Percentiles rank a stretch among this genome's conserved stretches.
Evolutionary conservation across 2,797 vertebrate species (phyloP).

Genomic region (Lithobates sylvaticus): DNA sequence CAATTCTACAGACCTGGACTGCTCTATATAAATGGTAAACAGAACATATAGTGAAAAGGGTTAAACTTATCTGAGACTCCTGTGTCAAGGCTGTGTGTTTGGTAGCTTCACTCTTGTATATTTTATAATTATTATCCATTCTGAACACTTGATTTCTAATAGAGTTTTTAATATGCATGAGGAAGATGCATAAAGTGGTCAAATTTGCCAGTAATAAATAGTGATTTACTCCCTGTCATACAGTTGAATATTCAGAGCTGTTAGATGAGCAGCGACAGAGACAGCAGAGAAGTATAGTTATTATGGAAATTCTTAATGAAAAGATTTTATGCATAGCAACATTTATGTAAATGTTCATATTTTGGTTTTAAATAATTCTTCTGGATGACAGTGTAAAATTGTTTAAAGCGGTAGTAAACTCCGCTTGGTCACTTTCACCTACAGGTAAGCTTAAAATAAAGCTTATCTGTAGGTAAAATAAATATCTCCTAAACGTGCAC

Average conservation of each 20-base stretch:
- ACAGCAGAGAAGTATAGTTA: not conserved
- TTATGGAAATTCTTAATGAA: conserved; percentile 11
- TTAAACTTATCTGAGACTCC: not conserved
- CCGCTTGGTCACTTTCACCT: too few species aligned
- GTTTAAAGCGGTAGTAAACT: not conserved
- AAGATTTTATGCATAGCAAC: conserved; percentile 8
- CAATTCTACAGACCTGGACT: too few species aligned
- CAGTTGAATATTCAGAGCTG: conserved; percentile 10
- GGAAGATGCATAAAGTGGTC: not conserved
- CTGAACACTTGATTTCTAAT: conserved; percentile 8
- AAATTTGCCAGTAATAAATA: conserved; percentile 26
- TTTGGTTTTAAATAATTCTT: not conserved
- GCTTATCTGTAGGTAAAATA: too few species aligned
- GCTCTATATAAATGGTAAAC: not conserved
- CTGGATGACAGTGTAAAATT: not conserved
- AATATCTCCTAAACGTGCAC: too few species aligned
- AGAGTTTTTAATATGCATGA: conserved; percentile 17
- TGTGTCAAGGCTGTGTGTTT: not conserved
- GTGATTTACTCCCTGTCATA: conserved; percentile 9
- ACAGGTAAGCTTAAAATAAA: too few species aligned
- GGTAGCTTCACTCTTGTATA: not conserved
- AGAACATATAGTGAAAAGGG: not conserved
- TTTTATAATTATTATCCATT: conserved; percentile 1
- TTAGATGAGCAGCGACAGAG: conserved; percentile 2
- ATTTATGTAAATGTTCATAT: not conserved